These are phyloP conservation scores for Rafetus swinhoei DNA, from an alignment of 2,113 vertebrate genomes.

Conservation along the genomic window DNA sequence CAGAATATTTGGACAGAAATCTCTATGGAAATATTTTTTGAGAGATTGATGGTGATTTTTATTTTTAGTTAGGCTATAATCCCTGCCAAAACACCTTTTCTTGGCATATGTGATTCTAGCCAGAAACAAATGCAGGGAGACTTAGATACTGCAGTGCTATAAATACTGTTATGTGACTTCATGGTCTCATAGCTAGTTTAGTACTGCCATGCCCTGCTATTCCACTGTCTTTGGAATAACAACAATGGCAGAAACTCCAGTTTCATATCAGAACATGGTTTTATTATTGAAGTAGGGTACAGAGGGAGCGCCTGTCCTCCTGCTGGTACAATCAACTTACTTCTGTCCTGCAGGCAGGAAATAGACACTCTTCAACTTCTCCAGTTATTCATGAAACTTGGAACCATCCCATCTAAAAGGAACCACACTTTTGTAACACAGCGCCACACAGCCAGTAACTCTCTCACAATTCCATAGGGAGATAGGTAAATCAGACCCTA, in stretches of 20 bases:
- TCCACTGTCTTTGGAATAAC: not conserved
- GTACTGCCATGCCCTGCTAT: not conserved
- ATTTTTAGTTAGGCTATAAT: not conserved
- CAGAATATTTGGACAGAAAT: not conserved
- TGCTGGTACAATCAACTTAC: not conserved
- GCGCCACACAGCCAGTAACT: not conserved
- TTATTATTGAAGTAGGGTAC: not conserved
- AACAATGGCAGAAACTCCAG: not conserved
- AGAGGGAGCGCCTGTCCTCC: not conserved
- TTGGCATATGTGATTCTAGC: not conserved
- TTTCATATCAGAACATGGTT: not conserved
- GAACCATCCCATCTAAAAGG: not conserved
- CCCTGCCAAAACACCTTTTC: not conserved
- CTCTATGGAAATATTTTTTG: not conserved
- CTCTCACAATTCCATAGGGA: not conserved
- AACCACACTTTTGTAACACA: not conserved
- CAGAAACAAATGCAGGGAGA: not conserved
- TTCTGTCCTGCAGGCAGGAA: not conserved
- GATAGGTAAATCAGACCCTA: not conserved
- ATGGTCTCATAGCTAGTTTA: not conserved
- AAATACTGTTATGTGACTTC: not conserved
- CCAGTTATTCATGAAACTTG: not conserved
- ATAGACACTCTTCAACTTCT: not conserved
- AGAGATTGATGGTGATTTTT: not conserved
- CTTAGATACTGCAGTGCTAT: not conserved